phyloP scores from a whole-genome alignment of 2,888 invertebrate species.

The Hyposoter didymator region DNA sequence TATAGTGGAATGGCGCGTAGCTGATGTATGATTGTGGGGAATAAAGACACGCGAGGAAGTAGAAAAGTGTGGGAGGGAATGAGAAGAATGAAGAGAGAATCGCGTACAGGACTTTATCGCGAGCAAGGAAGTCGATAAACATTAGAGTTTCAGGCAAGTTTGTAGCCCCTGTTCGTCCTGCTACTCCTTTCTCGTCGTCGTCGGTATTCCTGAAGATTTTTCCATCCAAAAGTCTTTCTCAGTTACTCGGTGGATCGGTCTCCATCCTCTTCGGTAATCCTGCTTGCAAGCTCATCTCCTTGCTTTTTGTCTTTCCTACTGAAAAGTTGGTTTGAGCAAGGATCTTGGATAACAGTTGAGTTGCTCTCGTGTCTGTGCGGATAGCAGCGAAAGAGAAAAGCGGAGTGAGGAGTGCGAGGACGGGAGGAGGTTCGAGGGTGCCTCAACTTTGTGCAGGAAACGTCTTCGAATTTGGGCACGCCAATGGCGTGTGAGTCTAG shows the following conservation, averaged over 20 bases:
- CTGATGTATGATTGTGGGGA: conserved; percentile 9
- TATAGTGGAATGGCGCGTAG: background rate
- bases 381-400: conserved; percentile 2
- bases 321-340: conserved; percentile 59
- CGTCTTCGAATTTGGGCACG: conserved; percentile 73
- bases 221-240: conserved; percentile 27
- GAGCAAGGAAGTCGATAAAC: conserved; percentile 75
- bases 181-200: conserved; percentile 28
- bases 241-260: conserved; percentile 25
- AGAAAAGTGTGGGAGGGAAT: conserved; percentile 2
- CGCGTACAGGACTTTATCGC: conserved; percentile 69
- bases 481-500: conserved; percentile 17
- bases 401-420: background rate
- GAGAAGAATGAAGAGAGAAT: conserved; percentile 53
- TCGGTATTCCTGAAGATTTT: conserved; percentile 34
- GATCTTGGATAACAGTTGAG: conserved; percentile 54
- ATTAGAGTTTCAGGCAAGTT: conserved; percentile 75
- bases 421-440: conserved; percentile 60
- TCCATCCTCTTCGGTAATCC: conserved; percentile 30
- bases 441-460: conserved; percentile 73
- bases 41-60: conserved; percentile 2
- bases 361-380: conserved; percentile 43
- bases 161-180: conserved; percentile 43
- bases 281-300: conserved; percentile 32
- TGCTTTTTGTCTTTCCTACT: conserved; percentile 60